Evolutionary conservation across 2,888 invertebrate species (phyloP).

Genomic region (Xylocampa areola): DNA sequence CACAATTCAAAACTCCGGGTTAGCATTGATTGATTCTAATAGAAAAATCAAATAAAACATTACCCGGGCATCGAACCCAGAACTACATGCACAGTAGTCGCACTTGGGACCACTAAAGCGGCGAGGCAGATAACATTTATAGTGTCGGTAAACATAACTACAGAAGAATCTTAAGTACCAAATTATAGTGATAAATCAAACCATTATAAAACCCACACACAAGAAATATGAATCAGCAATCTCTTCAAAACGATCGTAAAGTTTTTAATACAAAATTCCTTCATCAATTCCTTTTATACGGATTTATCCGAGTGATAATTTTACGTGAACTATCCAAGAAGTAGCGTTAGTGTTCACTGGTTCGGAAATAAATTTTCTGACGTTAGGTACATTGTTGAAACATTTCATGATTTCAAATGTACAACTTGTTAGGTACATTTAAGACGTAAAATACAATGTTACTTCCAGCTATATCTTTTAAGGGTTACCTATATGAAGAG

Average conservation of each 20-base stretch:
- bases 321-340: conserved; percentile 31
- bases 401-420: conserved; percentile 38
- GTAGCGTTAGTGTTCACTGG: conserved; percentile 27
- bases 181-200: background rate
- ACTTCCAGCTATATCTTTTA: background rate
- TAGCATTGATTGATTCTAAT: too few relatives aligned
- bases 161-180: too few relatives aligned
- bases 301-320: conserved; percentile 41
- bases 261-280: conserved; percentile 10
- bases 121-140: too few relatives aligned
- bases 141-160: too few relatives aligned
- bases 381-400: conserved; percentile 44
- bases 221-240: conserved; percentile 1
- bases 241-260: background rate
- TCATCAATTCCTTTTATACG: conserved; percentile 24
- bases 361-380: conserved; percentile 20
- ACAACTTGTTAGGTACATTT: conserved; percentile 31
- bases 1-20: too few relatives aligned
- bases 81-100: too few relatives aligned
- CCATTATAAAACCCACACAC: too few relatives aligned
- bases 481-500: background rate
- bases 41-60: too few relatives aligned
- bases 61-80: too few relatives aligned
- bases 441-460: conserved; percentile 20
- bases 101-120: too few relatives aligned